Percentiles rank a stretch among this genome's conserved stretches.
Conservation (phyloP, 2,888 invertebrate genomes). For the Bugula neritina region DNA sequence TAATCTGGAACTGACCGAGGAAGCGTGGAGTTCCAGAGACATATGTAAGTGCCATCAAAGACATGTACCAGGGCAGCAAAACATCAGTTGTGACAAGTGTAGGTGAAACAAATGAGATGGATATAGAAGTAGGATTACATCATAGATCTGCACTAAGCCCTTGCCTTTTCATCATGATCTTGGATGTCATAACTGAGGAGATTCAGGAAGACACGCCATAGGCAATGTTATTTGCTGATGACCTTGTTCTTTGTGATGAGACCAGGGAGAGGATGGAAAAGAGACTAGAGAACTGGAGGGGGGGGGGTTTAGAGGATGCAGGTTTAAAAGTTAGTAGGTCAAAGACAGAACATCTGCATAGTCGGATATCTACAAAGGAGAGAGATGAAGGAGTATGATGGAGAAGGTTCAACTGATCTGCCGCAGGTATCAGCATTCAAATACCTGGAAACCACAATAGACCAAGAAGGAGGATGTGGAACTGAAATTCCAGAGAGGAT, state of each 20-base stretch:
- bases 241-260: neutral
- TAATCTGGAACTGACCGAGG: neutral
- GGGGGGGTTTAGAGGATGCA: neutral
- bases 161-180: neutral
- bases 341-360: neutral
- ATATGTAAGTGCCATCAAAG: neutral
- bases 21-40: neutral
- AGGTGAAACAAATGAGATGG: no score
- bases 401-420: neutral
- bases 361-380: neutral
- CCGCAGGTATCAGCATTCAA: neutral
- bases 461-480: slow-evolving; percentile 15
- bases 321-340: neutral
- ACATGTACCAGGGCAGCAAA: neutral
- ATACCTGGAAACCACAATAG: neutral
- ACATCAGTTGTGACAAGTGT: neutral
- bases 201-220: neutral
- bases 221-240: neutral
- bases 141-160: neutral
- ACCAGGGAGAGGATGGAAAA: neutral
- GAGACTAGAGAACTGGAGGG: neutral
- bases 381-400: neutral
- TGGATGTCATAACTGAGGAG: neutral
- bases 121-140: no score
- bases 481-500: neutral